Evolutionary conservation across 2,797 vertebrate genomes (phyloP).

Genomic region (Pelodytes ibericus): DNA sequence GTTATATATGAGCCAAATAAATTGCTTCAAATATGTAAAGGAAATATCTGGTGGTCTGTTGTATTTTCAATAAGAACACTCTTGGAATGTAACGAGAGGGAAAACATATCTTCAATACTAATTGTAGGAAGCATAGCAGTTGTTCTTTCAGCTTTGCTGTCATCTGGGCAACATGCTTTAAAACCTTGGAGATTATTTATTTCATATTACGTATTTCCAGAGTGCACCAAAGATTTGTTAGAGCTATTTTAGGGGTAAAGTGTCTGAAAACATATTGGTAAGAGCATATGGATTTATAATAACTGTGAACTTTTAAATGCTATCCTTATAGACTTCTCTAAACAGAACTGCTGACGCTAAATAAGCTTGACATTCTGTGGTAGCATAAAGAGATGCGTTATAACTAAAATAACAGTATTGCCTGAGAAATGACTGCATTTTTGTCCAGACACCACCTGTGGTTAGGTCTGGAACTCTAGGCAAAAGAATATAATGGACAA

Average conservation of each 20-base stretch:
- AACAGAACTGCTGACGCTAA: no score
- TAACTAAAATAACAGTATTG: no score
- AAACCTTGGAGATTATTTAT: not conserved
- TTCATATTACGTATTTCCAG: not conserved
- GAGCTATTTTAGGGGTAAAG: not conserved
- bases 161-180: constrained; percentile 13
- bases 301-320: no score
- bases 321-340: no score
- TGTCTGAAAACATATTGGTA: not conserved
- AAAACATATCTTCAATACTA: constrained; percentile 14
- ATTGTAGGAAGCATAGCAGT: constrained; percentile 30
- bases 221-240: not conserved
- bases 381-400: no score
- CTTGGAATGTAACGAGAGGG: constrained; percentile 4
- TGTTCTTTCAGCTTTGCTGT: constrained; percentile 8
- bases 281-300: no score
- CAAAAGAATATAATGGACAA: no score
- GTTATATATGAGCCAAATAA: constrained; percentile 7
- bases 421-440: no score
- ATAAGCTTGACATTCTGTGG: no score
- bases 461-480: no score
- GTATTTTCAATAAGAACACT: constrained; percentile 6
- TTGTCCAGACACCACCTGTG: no score
- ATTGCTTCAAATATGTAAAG: constrained; percentile 23
- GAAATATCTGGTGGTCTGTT: constrained; percentile 36